phyloP scores from a whole-genome alignment of 2,888 invertebrate species.

The Mamestra brassicae region DNA sequence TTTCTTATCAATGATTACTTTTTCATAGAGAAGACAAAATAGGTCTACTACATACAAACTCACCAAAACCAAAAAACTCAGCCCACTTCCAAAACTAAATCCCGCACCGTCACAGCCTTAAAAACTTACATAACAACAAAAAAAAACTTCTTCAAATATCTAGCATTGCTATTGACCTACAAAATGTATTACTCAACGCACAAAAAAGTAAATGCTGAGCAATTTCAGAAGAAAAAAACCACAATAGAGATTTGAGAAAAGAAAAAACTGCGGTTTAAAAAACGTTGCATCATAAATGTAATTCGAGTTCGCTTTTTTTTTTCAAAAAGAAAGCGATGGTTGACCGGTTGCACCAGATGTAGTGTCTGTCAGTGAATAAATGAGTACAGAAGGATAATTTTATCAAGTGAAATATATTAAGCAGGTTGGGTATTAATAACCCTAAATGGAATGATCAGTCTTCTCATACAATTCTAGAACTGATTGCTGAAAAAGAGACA shows the following conservation, averaged over 20 bases:
- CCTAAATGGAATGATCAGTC: too few species aligned
- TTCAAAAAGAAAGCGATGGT: constrained; percentile 65
- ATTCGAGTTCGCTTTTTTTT: constrained; percentile 58
- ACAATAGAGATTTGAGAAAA: constrained; percentile 49
- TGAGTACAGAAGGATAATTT: constrained; percentile 25
- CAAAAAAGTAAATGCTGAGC: constrained; percentile 55
- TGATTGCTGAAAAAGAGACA: too few species aligned
- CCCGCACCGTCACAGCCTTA: constrained; percentile 11
- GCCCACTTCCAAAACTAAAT: neutral
- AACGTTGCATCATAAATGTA: constrained; percentile 71
- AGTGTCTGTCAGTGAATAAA: constrained; percentile 7
- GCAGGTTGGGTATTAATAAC: too few species aligned
- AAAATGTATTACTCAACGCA: constrained; percentile 67
- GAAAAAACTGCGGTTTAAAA: constrained; percentile 51
- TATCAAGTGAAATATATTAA: too few species aligned
- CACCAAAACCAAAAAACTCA: constrained; percentile 4
- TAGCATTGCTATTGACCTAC: constrained; percentile 75
- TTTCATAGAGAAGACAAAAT: too few species aligned
- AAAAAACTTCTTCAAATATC: constrained; percentile 40
- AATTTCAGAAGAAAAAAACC: constrained; percentile 62
- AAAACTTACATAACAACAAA: constrained; percentile 40
- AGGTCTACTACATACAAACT: neutral
- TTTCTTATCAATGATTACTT: too few species aligned
- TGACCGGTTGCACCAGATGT: constrained; percentile 52
- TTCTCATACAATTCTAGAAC: too few species aligned